Percentiles rank a stretch among this genome's conserved stretches.
These are phyloP conservation scores for Alviniconcha marisindica DNA, from an alignment of 1,140 invertebrate species.

Conservation along the genomic window DNA sequence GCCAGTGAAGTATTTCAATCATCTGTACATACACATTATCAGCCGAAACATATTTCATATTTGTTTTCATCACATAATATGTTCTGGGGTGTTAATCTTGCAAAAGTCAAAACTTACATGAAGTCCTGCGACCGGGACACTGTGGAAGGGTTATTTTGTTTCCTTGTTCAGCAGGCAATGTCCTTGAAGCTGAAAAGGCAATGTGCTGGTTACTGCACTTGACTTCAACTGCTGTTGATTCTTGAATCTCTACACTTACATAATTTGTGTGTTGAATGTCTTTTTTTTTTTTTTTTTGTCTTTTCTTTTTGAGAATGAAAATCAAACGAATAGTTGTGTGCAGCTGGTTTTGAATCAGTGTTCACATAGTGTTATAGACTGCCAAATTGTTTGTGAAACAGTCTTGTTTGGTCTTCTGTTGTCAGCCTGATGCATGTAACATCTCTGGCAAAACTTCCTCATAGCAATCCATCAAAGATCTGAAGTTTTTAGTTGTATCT, in stretches of 20 bases:
- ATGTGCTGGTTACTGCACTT: not conserved
- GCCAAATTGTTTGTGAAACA: no score
- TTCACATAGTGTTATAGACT: no score
- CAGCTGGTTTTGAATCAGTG: no score
- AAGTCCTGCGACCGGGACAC: not conserved
- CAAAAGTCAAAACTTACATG: constrained; percentile 26
- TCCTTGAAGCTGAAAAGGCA: not conserved
- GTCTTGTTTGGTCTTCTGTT: no score
- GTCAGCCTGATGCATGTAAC: no score
- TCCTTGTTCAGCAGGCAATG: not conserved
- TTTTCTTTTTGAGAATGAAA: constrained; percentile 5
- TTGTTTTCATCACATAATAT: constrained; percentile 24
- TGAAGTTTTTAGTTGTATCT: not conserved
- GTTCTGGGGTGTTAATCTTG: not conserved
- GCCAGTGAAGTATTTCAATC: constrained; percentile 40
- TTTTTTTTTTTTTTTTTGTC: not conserved
- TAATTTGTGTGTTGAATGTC: not conserved
- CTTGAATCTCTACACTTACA: constrained; percentile 28
- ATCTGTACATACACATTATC: constrained; percentile 35
- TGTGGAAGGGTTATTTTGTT: not conserved
- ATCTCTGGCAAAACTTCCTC: no score
- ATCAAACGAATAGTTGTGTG: constrained; percentile 10
- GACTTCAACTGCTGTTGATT: constrained; percentile 35
- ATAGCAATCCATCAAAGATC: constrained; percentile 3
- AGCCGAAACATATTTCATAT: not conserved